phyloP scores from a whole-genome alignment of 2,888 invertebrate species.

The Nephrocerus scutellatus region DNA sequence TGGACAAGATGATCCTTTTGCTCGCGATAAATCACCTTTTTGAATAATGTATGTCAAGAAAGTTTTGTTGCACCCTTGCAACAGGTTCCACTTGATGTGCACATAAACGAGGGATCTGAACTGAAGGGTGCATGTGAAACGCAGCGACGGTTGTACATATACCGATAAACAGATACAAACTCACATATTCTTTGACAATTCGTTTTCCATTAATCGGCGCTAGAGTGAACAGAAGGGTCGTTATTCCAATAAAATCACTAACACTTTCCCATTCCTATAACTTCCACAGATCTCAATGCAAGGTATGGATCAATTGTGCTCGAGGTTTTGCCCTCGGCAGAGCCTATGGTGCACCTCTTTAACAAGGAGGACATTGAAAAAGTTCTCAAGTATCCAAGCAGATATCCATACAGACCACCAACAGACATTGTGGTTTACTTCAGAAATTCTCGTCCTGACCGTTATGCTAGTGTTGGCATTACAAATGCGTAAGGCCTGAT shows the following conservation, averaged over 20 bases:
- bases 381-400: constrained; percentile 65
- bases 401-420: constrained; percentile 72
- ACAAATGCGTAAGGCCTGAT: constrained; percentile 66
- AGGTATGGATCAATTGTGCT: constrained; percentile 70
- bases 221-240: too few species aligned
- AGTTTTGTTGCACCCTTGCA: too few species aligned
- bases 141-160: not conserved
- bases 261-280: not conserved
- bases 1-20: too few species aligned
- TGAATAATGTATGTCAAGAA: too few species aligned
- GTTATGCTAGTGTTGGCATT: constrained; percentile 74
- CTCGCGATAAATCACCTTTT: too few species aligned
- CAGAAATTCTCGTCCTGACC: constrained; percentile 64
- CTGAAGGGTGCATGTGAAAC: not conserved
- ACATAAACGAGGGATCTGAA: too few species aligned
- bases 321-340: constrained; percentile 68
- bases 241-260: constrained; percentile 1
- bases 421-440: constrained; percentile 75
- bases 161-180: not conserved
- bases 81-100: too few species aligned
- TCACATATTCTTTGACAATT: not conserved
- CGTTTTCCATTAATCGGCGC: too few species aligned
- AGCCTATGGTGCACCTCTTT: constrained; percentile 66
- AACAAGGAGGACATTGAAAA: constrained; percentile 66
- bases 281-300: constrained; percentile 56